phyloP scores from a whole-genome alignment of 2,113 vertebrate genomes.

The Xenotilapia longispinis region DNA sequence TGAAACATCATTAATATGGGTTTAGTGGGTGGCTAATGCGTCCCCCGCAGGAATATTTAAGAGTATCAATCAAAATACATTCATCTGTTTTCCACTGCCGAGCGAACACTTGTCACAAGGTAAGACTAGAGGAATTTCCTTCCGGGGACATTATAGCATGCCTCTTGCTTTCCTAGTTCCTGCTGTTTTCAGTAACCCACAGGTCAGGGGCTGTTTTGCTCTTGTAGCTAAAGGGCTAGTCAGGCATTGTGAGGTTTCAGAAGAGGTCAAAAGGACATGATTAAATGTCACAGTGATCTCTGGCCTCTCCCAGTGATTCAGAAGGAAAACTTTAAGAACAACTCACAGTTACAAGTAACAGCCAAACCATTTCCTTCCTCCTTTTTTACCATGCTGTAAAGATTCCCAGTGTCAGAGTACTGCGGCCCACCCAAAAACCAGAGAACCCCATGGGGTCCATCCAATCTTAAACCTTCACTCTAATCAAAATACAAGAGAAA shows the following conservation, averaged over 20 bases:
- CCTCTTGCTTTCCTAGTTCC: not conserved
- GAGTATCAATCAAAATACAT: not conserved
- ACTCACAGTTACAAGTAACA: not conserved
- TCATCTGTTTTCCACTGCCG: not conserved
- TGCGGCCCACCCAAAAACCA: not conserved
- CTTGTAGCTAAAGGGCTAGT: not conserved
- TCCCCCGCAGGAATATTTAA: not conserved
- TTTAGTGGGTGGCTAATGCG: not conserved
- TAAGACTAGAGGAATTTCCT: not conserved
- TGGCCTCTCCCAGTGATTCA: not conserved
- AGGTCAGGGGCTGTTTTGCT: constrained; percentile 26
- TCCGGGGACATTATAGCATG: not conserved
- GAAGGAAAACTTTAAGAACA: constrained; percentile 3
- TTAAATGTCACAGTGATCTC: constrained; percentile 46
- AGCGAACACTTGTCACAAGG: not conserved
- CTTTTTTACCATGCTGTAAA: not conserved
- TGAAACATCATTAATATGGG: not conserved
- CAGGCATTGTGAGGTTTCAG: constrained; percentile 17
- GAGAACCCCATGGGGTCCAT: not conserved
- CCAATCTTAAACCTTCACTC: not conserved
- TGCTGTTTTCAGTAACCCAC: constrained; percentile 10
- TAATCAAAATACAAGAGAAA: not conserved
- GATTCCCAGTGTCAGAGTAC: not conserved
- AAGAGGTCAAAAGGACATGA: constrained; percentile 32
- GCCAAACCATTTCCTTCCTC: not conserved